phyloP scores from a whole-genome alignment of 2,113 vertebrate genomes.

The Gymnarchus niloticus region DNA sequence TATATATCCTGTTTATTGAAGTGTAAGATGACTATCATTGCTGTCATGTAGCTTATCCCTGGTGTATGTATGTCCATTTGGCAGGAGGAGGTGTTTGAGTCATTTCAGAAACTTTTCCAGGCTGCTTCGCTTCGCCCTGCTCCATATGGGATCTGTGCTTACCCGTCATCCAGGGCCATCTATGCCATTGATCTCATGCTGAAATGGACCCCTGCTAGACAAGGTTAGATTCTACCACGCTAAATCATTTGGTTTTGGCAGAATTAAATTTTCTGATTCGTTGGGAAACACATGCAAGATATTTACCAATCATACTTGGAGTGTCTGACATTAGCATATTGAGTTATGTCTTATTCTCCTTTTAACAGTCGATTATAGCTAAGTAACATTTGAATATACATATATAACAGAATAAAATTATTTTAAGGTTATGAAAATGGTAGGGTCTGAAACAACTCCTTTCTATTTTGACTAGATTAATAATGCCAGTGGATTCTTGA shows the following conservation, averaged over 20 bases:
- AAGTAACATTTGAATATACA: no score
- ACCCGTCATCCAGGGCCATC: slow-evolving; percentile 80
- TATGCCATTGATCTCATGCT: slow-evolving; percentile 93
- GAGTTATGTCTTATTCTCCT: no score
- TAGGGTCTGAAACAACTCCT: no score
- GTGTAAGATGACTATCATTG: no score
- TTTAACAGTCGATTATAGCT: no score
- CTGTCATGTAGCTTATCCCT: no score
- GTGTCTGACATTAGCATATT: neutral
- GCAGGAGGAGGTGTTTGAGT: slow-evolving; percentile 73
- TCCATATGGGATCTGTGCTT: slow-evolving; percentile 76
- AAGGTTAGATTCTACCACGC: slow-evolving; percentile 61
- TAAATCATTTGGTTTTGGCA: neutral
- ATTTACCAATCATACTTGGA: neutral
- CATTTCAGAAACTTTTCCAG: slow-evolving; percentile 78
- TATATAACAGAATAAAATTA: no score
- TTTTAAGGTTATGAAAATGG: no score
- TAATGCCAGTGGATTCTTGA: no score
- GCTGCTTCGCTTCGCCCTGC: slow-evolving; percentile 72
- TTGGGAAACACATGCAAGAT: neutral
- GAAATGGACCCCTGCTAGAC: slow-evolving; percentile 71
- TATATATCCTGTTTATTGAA: no score
- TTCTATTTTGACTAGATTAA: no score
- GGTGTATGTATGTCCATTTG: neutral
- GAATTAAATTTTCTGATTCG: neutral